Percentiles rank a stretch among this genome's conserved stretches.
Evolutionary conservation across 64 coral and sea anemone species (phyloP).

Genomic region (Stichodactyla mertensii): DNA sequence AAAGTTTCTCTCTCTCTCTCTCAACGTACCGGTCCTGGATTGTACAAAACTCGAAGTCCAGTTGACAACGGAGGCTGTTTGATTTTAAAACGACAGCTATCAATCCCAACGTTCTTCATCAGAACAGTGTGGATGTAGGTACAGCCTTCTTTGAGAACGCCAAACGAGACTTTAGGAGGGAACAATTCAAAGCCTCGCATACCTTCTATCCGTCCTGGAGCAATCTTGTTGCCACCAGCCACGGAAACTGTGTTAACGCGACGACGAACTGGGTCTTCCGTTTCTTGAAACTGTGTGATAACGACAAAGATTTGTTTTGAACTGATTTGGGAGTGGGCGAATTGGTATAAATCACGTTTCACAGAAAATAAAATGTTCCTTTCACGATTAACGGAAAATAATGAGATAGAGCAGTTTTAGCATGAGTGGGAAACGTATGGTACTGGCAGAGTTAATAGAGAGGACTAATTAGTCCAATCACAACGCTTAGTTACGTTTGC

Average conservation of each 20-base stretch:
- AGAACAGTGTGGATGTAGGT: constrained; percentile 72
- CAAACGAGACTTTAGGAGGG: constrained; percentile 79
- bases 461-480: too few species aligned
- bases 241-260: constrained; percentile 91
- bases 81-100: constrained; percentile 91
- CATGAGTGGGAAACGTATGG: too few species aligned
- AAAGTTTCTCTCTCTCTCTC: background rate
- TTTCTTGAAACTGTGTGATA: constrained; percentile 51
- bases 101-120: constrained; percentile 85
- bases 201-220: constrained; percentile 16
- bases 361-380: too few species aligned
- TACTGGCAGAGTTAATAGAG: too few species aligned
- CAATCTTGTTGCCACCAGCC: constrained; percentile 52
- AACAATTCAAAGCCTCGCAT: constrained; percentile 82
- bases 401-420: too few species aligned
- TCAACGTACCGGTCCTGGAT: constrained; percentile 75
- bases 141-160: constrained; percentile 84
- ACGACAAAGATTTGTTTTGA: background rate
- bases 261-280: constrained; percentile 65
- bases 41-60: constrained; percentile 76
- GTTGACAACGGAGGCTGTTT: constrained; percentile 88
- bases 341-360: too few species aligned
- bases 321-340: too few species aligned
- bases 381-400: too few species aligned
- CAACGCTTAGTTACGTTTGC: too few species aligned